A percentile compares a stretch with the other conserved stretches of the same genome.
phyloP scores from a whole-genome alignment of 2,797 vertebrate genomes.

The Gymnoscopelus braueri region DNA sequence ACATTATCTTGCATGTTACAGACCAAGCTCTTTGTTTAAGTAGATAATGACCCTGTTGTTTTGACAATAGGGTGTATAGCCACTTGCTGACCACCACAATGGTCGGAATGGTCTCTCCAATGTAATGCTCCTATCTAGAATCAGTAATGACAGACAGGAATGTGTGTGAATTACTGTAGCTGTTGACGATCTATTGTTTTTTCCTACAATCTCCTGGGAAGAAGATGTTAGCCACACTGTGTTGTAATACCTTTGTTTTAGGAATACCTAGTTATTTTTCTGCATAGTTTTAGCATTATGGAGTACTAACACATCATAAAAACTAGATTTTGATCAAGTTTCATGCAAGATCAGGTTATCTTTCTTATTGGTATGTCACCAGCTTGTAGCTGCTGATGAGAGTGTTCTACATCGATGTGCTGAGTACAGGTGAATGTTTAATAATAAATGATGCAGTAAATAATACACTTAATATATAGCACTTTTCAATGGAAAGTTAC shows the following conservation, averaged over 20 bases:
- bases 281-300: neutral
- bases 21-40: slow-evolving; percentile 28
- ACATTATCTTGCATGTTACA: slow-evolving; percentile 31
- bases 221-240: slow-evolving; percentile 13
- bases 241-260: neutral
- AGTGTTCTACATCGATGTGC: no score
- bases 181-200: slow-evolving; percentile 36
- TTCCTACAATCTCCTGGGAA: slow-evolving; percentile 23
- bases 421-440: no score
- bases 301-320: no score
- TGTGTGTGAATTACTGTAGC: slow-evolving; percentile 37
- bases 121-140: slow-evolving; percentile 54
- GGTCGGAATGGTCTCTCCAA: slow-evolving; percentile 42
- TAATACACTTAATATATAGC: no score
- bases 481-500: no score
- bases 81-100: slow-evolving; percentile 28
- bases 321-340: no score
- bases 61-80: slow-evolving; percentile 19
- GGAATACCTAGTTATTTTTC: neutral
- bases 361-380: no score
- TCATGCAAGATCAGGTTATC: no score
- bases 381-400: no score
- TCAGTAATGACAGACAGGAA: slow-evolving; percentile 50
- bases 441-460: no score
- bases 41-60: slow-evolving; percentile 35